phyloP scores from a whole-genome alignment of 30 jellyfish, hydroid and myxozoan genomes.

The Cassiopea xamachana region DNA sequence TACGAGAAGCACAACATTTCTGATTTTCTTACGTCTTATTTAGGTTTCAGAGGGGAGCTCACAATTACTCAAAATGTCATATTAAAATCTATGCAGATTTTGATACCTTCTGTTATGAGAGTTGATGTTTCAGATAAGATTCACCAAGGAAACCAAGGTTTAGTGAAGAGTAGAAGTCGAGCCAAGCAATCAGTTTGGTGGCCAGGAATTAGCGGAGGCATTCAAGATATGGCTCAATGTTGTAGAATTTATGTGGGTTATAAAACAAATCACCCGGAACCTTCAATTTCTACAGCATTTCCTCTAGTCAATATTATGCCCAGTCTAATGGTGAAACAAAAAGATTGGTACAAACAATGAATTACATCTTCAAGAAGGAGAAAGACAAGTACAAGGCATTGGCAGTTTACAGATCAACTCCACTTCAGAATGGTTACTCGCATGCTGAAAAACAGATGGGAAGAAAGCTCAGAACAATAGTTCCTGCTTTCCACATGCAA shows the following conservation, averaged over 20 bases:
- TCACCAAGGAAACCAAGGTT: constrained; percentile 68
- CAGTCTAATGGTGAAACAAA: constrained; percentile 44
- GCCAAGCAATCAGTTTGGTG: constrained; percentile 62
- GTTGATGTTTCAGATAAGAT: constrained; percentile 52
- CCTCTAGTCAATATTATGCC: constrained; percentile 50
- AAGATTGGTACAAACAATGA: constrained; percentile 52
- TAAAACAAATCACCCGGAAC: constrained; percentile 8
- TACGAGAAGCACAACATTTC: constrained; percentile 55
- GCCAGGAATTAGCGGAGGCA: constrained; percentile 59
- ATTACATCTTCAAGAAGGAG: constrained; percentile 50
- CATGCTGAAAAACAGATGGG: constrained; percentile 68
- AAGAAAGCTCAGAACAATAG: constrained; percentile 53
- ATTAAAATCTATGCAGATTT: constrained; percentile 51
- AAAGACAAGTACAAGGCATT: constrained; percentile 48
- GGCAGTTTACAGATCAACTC: constrained; percentile 51
- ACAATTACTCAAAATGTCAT: constrained; percentile 24
- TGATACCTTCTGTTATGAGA: constrained; percentile 67
- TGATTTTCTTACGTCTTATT: constrained; percentile 50
- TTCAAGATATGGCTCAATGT: constrained; percentile 36
- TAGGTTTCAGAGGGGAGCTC: constrained; percentile 41
- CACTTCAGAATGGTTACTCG: constrained; percentile 60
- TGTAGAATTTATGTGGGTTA: constrained; percentile 40
- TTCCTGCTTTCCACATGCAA: constrained; percentile 53
- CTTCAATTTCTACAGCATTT: background rate
- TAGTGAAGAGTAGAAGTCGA: constrained; percentile 40